Evolutionary conservation across 2,888 invertebrate genomes (phyloP).

Genomic region (Julus scanicus): DNA sequence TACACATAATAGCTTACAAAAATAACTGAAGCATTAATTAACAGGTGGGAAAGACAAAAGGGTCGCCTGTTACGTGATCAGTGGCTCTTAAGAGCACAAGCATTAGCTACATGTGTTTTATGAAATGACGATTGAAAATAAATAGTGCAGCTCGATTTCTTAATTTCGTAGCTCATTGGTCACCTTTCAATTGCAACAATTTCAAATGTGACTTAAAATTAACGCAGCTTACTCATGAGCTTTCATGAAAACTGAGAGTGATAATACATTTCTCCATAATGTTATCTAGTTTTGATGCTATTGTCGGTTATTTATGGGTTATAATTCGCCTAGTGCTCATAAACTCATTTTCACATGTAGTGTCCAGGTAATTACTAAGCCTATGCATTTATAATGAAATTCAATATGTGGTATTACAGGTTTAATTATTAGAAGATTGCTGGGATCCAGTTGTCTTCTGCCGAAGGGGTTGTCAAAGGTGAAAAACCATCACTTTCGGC

Average conservation of each 20-base stretch:
- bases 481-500: slow-evolving; percentile 49
- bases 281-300: too few relatives aligned
- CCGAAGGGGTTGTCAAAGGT: neutral
- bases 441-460: neutral
- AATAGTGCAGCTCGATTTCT: too few relatives aligned
- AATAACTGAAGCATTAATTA: neutral
- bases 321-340: too few relatives aligned
- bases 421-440: neutral
- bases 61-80: neutral
- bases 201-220: too few relatives aligned
- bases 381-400: neutral
- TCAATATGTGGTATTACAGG: neutral
- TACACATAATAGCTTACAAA: too few relatives aligned
- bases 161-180: too few relatives aligned
- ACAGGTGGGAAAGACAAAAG: neutral
- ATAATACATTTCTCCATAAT: too few relatives aligned
- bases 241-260: too few relatives aligned
- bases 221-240: too few relatives aligned
- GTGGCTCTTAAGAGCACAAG: neutral
- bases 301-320: too few relatives aligned
- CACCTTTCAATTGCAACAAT: too few relatives aligned
- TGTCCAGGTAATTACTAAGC: neutral
- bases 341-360: neutral
- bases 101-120: neutral
- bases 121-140: too few relatives aligned